Base-by-base conservation (phyloP, 2,113 vertebrate genomes). In the Hymenochirus boettgeri region DNA sequence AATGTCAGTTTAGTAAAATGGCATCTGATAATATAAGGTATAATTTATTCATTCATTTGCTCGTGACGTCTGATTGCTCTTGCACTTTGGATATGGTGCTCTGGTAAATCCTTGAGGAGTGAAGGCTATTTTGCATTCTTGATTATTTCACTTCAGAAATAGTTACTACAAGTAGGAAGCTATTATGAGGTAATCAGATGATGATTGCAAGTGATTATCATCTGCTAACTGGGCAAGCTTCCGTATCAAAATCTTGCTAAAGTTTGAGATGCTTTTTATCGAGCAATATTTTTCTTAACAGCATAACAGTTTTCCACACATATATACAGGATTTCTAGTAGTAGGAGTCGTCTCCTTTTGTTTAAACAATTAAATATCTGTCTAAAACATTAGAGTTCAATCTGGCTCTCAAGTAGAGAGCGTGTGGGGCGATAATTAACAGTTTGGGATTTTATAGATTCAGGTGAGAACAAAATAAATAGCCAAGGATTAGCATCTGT, bases 61-160 rank as follows among this genome's bases (percentile, higher is more conserved):
- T 65, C 29, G 24, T 58, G 48, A 66, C 17, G 45, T 57, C 35
- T 66, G 54, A 58, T 67, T 59, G 64, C 64, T 66, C 21, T 37
- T 6, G 31, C 46, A 39, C 17, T 48, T 51, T 50, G 57, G 52
- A 59, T 52, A 47, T 67, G 56, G 46, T 59, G 55, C 58, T 59
- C 56, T 39, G 31, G 46, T 67, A 59, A 59, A 59, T 51, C 64
- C 58, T 67, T 67, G 31, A 18, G 27, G 56, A 52, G 56, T 24
- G 26, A 51, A 53, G 51, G 51, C 64, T 67, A 59, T 35, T 67
- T 67, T 67, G 56, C 64, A 59, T 67, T 52, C 64, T 67, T 67
- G 64, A 67, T 67, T 67, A 67, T 59, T 67, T 67, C 64, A 21
- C 64, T 52, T 59, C 56, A 59, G 47, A 67, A 67, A 67, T 67